These are phyloP conservation scores for Cuculus canorus DNA, from an alignment of 2,797 vertebrate species.

Conservation along the genomic window DNA sequence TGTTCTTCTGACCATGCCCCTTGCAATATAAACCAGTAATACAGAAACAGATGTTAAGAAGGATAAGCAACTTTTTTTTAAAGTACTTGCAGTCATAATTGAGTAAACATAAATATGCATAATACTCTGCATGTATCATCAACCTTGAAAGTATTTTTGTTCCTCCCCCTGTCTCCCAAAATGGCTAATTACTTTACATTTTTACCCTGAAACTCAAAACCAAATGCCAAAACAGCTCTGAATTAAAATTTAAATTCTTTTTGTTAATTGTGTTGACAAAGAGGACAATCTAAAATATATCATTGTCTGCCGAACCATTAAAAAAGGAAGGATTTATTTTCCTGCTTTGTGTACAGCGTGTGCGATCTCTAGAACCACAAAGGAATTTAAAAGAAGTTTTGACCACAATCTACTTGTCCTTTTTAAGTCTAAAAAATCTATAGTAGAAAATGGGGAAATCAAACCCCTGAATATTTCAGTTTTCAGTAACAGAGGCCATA, in stretches of 20 bases:
- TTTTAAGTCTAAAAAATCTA: background rate
- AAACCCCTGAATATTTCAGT: background rate
- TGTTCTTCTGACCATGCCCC: background rate
- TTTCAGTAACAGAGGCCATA: background rate
- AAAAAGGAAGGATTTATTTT: background rate
- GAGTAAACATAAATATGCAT: background rate
- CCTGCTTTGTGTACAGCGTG: background rate
- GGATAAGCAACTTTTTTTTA: background rate
- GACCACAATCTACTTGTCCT: background rate
- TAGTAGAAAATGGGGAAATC: background rate
- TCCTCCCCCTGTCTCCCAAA: background rate
- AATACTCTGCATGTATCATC: background rate
- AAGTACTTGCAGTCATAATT: background rate
- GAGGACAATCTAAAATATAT: background rate
- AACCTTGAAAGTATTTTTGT: background rate
- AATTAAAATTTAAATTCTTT: background rate
- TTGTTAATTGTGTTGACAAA: background rate
- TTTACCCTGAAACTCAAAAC: background rate
- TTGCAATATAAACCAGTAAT: background rate
- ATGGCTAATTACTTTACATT: background rate
- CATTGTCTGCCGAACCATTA: background rate
- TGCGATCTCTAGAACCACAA: background rate
- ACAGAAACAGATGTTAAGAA: background rate
- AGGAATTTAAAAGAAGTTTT: background rate
- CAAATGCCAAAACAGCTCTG: background rate